Conservation (phyloP, 37 sponge, comb jelly and placozoan genomes). For the Ephydatia muelleri region DNA sequence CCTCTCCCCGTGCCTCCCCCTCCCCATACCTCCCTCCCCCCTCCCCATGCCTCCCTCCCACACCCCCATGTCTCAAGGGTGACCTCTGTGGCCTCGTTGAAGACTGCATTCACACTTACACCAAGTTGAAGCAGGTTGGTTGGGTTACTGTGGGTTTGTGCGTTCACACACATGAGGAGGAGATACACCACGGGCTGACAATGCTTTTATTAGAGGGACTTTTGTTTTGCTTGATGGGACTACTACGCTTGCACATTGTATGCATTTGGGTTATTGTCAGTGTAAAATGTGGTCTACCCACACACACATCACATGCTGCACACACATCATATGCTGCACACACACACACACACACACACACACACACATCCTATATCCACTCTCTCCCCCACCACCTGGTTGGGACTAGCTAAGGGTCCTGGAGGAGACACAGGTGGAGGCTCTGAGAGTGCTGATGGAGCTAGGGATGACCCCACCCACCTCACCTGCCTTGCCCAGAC, state of each 20-base stretch:
- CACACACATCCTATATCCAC: neutral
- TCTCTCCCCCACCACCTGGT: neutral
- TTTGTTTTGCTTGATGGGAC: no score
- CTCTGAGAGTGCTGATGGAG: slow-evolving; percentile 14
- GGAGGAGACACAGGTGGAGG: neutral
- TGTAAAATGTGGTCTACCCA: no score
- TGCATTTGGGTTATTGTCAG: no score
- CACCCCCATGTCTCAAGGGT: neutral
- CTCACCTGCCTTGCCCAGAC: neutral
- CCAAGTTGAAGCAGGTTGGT: slow-evolving; percentile 51
- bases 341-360: neutral
- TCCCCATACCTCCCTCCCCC: no score
- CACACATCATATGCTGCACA: no score
- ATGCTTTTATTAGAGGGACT: no score
- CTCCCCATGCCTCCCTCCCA: no score
- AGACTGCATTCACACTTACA: slow-evolving; percentile 22
- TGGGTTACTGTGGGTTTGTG: neutral
- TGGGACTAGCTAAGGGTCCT: slow-evolving; percentile 22
- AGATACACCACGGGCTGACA: no score
- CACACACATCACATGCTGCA: no score
- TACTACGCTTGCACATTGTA: no score
- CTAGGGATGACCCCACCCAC: neutral
- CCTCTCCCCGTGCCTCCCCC: no score
- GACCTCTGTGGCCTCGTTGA: neutral
- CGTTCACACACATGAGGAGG: no score